Conservation (phyloP, 2,888 invertebrate genomes). For the Cataglyphis livida region DNA sequence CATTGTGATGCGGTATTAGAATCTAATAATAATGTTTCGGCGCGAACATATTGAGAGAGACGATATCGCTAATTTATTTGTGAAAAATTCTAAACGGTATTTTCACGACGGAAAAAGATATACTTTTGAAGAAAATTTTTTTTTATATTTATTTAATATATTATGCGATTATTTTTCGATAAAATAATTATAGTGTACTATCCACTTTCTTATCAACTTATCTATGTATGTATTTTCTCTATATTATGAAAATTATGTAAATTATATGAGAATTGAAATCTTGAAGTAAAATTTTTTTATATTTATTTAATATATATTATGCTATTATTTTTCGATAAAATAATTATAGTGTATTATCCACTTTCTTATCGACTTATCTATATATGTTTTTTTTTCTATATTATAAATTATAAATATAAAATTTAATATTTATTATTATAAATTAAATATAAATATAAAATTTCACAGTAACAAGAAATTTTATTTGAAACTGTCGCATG, state of each 20-base stretch:
- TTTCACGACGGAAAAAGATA: background rate
- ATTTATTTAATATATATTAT: background rate
- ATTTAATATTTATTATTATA: too few relatives aligned
- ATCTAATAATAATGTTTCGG: constrained; percentile 46
- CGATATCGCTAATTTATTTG: background rate
- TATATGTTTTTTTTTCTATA: background rate
- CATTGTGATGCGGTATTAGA: constrained; percentile 22
- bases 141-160: background rate
- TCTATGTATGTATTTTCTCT: background rate
- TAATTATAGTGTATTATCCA: background rate
- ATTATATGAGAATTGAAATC: too few relatives aligned
- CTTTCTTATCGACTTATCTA: background rate
- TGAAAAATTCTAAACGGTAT: background rate
- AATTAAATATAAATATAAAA: background rate
- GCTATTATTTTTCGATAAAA: background rate
- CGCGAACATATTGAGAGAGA: background rate
- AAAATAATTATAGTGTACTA: background rate
- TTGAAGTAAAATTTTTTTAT: background rate
- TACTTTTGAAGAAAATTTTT: background rate
- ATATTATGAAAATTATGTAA: background rate
- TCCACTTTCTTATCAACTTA: background rate
- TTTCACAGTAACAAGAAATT: background rate
- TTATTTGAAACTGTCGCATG: background rate
- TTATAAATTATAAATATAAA: background rate
- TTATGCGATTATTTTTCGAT: background rate